Evolutionary conservation across 2,888 invertebrate species (phyloP).

Genomic region (Meghimatium bilineatum): DNA sequence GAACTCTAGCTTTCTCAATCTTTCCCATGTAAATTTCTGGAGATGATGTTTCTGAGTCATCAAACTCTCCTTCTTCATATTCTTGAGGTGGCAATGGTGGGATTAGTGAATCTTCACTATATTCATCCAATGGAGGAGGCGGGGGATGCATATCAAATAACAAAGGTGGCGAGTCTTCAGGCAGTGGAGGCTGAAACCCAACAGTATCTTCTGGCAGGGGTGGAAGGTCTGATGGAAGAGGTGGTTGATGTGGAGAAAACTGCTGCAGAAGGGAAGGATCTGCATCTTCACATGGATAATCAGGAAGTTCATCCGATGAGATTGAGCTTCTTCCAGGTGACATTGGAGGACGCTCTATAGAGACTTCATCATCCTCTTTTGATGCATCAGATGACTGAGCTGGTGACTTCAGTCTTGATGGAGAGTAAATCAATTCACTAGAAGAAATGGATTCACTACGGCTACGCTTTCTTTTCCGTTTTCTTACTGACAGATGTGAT

Average conservation of each 20-base stretch:
- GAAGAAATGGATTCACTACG: conserved; percentile 43
- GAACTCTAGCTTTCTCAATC: no score
- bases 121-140: conserved; percentile 26
- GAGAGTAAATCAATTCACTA: conserved; percentile 48
- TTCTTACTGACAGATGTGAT: conserved; percentile 17
- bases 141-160: neutral
- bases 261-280: neutral
- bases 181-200: conserved; percentile 47
- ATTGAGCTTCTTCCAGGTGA: conserved; percentile 45
- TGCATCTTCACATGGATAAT: conserved; percentile 21
- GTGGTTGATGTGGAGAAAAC: conserved; percentile 44
- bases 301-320: conserved; percentile 41
- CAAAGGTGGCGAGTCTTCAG: conserved; percentile 33
- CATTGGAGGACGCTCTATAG: conserved; percentile 40
- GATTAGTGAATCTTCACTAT: neutral
- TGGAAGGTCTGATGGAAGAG: conserved; percentile 41
- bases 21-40: no score
- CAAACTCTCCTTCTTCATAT: conserved; percentile 1
- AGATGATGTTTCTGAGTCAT: neutral
- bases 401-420: conserved; percentile 35
- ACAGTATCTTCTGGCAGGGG: conserved; percentile 42
- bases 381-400: neutral
- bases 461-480: neutral
- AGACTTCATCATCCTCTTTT: conserved; percentile 30
- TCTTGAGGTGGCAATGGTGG: conserved; percentile 1